A percentile compares a stretch with the other conserved stretches of the same genome.
These are phyloP conservation scores for Lepilemur ruficaudatus DNA, from an alignment of 2,797 vertebrate genomes.

Conservation along the genomic window DNA sequence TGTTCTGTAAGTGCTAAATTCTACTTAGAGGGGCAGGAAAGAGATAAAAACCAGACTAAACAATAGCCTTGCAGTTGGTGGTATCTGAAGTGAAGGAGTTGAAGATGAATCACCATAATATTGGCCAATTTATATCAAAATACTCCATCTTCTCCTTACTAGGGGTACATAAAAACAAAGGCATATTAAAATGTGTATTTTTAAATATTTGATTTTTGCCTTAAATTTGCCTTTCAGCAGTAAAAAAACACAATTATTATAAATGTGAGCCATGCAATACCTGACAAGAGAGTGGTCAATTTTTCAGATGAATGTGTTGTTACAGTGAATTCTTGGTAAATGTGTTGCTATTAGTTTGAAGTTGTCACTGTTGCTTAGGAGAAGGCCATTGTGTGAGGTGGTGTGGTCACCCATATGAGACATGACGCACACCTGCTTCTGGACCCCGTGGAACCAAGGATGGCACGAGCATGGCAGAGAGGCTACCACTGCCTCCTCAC, in stretches of 20 bases:
- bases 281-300: background rate
- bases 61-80: accelerated
- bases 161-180: background rate
- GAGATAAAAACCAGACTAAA: background rate
- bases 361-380: background rate
- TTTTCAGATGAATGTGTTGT: background rate
- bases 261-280: background rate
- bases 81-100: background rate
- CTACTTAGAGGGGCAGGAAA: background rate
- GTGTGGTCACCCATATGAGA: accelerated
- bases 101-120: background rate
- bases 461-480: background rate
- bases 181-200: background rate
- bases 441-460: background rate
- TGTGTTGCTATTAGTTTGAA: background rate
- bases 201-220: background rate
- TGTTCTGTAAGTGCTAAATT: background rate
- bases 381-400: background rate
- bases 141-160: background rate
- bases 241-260: background rate
- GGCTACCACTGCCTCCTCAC: background rate
- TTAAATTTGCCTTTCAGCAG: background rate
- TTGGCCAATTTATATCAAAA: background rate
- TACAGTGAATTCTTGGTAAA: background rate
- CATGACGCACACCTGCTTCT: background rate